Percentiles rank a stretch among this genome's conserved stretches.
Evolutionary conservation across 2,113 vertebrate species (phyloP).

Genomic region (Grantiella picta): DNA sequence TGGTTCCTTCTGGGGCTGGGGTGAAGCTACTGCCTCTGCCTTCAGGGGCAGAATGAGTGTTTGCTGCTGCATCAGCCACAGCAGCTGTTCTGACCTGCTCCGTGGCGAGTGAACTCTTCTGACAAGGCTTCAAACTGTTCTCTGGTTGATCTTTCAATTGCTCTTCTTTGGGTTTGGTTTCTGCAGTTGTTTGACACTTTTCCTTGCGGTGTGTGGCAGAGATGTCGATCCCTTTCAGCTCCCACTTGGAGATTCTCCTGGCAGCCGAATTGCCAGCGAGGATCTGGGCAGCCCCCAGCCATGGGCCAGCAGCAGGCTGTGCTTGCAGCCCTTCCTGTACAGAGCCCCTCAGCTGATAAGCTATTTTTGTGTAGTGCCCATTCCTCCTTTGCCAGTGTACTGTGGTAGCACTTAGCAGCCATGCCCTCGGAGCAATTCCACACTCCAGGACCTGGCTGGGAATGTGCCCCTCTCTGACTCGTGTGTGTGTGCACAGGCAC

Average conservation of each 20-base stretch:
- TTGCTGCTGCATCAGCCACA: neutral
- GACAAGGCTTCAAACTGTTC: constrained; percentile 25
- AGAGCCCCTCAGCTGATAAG: constrained; percentile 17
- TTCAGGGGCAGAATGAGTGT: neutral
- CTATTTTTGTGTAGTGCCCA: constrained; percentile 12
- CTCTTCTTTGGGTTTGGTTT: neutral
- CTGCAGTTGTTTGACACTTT: neutral
- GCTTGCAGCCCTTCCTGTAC: constrained; percentile 17
- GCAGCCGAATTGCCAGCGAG: neutral
- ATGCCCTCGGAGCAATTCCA: neutral
- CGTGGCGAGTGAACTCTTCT: neutral
- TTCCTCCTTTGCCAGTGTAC: neutral
- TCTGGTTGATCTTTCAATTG: neutral
- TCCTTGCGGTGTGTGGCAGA: neutral
- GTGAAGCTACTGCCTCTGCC: neutral
- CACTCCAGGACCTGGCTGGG: neutral
- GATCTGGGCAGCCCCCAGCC: neutral
- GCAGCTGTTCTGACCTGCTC: neutral
- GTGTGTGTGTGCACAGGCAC: neutral
- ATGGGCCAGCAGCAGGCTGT: neutral
- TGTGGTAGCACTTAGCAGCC: neutral
- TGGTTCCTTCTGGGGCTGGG: neutral
- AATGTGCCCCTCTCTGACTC: neutral
- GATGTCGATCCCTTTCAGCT: neutral
- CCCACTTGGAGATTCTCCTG: neutral